Conservation (phyloP, 2,797 vertebrate species). For the Podargus strigoides region DNA sequence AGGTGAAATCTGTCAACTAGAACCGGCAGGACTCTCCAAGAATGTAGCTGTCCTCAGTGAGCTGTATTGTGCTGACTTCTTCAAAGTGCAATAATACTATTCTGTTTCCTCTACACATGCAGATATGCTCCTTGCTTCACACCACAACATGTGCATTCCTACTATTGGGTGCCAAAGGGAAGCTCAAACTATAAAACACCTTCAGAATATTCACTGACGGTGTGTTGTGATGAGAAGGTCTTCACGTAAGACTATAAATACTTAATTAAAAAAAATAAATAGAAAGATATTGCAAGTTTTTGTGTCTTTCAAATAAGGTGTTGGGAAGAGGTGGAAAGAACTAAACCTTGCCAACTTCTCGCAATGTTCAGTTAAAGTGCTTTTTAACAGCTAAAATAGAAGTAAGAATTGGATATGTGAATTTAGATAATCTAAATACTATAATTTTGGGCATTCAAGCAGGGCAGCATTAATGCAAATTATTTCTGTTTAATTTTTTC, state of each 20-base stretch:
- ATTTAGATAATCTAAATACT: neutral
- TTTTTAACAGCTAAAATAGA: neutral
- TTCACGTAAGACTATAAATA: neutral
- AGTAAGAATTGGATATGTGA: neutral
- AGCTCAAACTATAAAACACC: neutral
- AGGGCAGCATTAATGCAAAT: neutral
- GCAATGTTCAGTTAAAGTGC: neutral
- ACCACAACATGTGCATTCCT: neutral
- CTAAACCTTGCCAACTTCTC: neutral
- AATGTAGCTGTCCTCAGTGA: neutral
- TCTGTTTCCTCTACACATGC: neutral
- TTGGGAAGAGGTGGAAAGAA: neutral
- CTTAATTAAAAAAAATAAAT: neutral
- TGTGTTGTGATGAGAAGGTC: neutral
- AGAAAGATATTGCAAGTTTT: neutral
- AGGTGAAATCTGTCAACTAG: neutral
- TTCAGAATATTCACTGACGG: neutral
- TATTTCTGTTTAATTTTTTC: neutral
- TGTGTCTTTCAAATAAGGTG: neutral
- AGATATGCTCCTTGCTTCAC: neutral
- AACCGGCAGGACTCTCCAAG: neutral
- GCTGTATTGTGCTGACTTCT: neutral
- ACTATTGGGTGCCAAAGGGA: neutral
- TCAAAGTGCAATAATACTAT: neutral
- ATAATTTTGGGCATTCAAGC: neutral